Evolutionary conservation across 2,797 vertebrate species (phyloP), one percentile per base, ranked within the genome.

Genomic region (Champsocephalus esox): DNA sequence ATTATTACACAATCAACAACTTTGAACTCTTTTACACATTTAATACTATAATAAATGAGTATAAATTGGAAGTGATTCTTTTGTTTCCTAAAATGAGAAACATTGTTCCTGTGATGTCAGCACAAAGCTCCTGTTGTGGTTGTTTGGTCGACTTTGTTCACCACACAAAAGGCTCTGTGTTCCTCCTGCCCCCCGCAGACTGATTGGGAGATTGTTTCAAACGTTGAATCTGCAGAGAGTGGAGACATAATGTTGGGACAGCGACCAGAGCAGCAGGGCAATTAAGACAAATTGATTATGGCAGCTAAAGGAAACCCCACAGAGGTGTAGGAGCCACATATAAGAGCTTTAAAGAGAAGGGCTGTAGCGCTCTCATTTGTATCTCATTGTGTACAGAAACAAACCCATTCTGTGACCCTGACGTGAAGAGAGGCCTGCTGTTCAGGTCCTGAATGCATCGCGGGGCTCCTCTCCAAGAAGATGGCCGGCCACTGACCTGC

Each of bases 281-380:
- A 95, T 95, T 94, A 94, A 91, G 89, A 90, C 85, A 89, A 91
- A 93, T 92, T 93, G 94, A 95, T 93, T 93, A 92, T 85, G 81
- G 82, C 54, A 41, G 67, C 74, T 67, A 86, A 83, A 84, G 81
- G 58, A 66, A 73, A 88, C 85, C 68, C 74, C 80, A 51, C 86
- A 85, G 77, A 79, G 81, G 80, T 79, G 76, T 81, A 45, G 69
- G 68, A 85, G 82, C 72, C 66, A 58, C 65, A 50, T 77, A 59
- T 61, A 55, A 62, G 73, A 70, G 65, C 75, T 52, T 68, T 11
- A 9, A 57, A 75, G 68, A 80, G 70, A 74, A 60, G 44, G 49
- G 63, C 50, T 2, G 48, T 46, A 38, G 79, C 77, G 3, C 75
- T 74, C 24, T 72, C 75, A 45, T 83, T 90, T 84, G 80, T 90